These are phyloP conservation scores for Clupea harengus DNA, from an alignment of 2,113 vertebrate genomes.

Conservation along the genomic window DNA sequence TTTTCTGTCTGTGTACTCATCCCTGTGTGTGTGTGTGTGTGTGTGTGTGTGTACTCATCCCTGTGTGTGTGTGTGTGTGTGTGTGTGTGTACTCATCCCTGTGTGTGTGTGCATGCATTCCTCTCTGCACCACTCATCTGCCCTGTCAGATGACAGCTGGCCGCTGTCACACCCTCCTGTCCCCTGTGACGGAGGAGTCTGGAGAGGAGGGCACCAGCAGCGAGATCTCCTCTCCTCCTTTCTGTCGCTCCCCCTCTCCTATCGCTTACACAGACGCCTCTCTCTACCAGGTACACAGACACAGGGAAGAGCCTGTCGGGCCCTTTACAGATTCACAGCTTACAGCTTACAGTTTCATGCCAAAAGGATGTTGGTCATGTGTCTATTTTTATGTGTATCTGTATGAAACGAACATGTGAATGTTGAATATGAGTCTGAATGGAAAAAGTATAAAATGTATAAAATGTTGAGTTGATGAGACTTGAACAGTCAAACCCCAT, in stretches of 20 bases:
- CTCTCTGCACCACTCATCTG: not conserved
- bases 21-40: not conserved
- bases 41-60: not conserved
- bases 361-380: not conserved
- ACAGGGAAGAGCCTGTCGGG: not conserved
- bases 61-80: slow-evolving; percentile 9
- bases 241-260: slow-evolving; percentile 96
- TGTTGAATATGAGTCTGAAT: not conserved
- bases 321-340: not conserved
- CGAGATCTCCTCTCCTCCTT: slow-evolving; percentile 95
- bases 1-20: slow-evolving; percentile 42
- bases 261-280: slow-evolving; percentile 61
- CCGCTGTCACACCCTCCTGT: slow-evolving; percentile 98
- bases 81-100: slow-evolving; percentile 35
- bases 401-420: not conserved
- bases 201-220: slow-evolving; percentile 99
- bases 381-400: not conserved
- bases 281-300: slow-evolving; percentile 79
- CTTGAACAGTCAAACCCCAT: too few relatives aligned
- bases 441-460: too few relatives aligned
- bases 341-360: not conserved
- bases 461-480: not conserved
- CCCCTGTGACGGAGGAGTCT: slow-evolving; percentile 98
- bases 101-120: slow-evolving; percentile 19
- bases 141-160: slow-evolving; percentile 91